A percentile compares a stretch with the other conserved stretches of the same genome.
Evolutionary conservation across 2,113 vertebrate species (phyloP).

Genomic region (Oxygymnocypris stewartii): DNA sequence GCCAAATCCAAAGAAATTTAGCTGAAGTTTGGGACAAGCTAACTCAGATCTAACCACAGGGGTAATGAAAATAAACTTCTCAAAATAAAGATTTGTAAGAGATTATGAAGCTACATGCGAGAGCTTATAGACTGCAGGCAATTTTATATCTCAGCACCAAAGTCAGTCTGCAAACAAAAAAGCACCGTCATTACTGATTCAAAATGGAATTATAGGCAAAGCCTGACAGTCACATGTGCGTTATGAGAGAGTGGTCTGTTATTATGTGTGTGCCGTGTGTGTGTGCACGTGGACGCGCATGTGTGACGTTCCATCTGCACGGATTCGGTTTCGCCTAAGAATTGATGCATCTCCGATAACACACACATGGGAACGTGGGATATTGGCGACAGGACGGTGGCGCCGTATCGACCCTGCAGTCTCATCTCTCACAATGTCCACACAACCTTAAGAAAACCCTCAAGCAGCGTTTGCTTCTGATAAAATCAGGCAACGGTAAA

Average conservation of each 20-base stretch:
- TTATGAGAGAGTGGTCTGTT: slow-evolving; percentile 26
- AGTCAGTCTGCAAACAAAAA: slow-evolving; percentile 29
- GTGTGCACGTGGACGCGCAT: neutral
- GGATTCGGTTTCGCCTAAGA: slow-evolving; percentile 56
- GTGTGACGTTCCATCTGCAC: slow-evolving; percentile 28
- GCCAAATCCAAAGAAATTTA: neutral
- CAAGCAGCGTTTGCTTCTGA: slow-evolving; percentile 49
- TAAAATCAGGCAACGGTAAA: slow-evolving; percentile 47
- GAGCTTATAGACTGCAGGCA: slow-evolving; percentile 17
- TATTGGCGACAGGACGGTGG: slow-evolving; percentile 48
- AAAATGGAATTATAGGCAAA: slow-evolving; percentile 27
- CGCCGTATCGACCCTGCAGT: slow-evolving; percentile 57
- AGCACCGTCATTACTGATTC: neutral
- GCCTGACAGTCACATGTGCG: slow-evolving; percentile 11
- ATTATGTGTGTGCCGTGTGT: slow-evolving; percentile 39
- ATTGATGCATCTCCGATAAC: slow-evolving; percentile 59
- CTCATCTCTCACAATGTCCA: slow-evolving; percentile 50
- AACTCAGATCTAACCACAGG: neutral
- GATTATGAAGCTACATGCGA: slow-evolving; percentile 18
- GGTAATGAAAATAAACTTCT: slow-evolving; percentile 24
- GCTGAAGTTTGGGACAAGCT: neutral
- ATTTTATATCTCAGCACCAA: slow-evolving; percentile 35
- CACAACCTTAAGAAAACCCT: slow-evolving; percentile 57
- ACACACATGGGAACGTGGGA: slow-evolving; percentile 47
- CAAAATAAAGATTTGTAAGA: slow-evolving; percentile 17